Conservation (phyloP, 2,888 invertebrate genomes). For the Hypselothyrea guttata region DNA sequence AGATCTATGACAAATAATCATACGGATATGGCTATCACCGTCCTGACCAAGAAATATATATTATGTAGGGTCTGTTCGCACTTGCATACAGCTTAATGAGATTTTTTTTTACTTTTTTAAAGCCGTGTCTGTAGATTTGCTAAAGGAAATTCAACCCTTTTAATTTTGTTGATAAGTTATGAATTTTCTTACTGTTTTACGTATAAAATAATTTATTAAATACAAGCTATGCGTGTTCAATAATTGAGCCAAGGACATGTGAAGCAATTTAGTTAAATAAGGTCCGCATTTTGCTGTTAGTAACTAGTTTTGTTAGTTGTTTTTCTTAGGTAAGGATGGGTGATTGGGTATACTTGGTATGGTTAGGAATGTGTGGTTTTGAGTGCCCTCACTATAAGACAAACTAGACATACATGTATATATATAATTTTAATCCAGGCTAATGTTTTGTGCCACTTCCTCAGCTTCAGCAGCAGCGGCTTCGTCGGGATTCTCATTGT, state of each 20-base stretch:
- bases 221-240: conserved; percentile 33
- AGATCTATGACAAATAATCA: too few species aligned
- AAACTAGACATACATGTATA: background rate
- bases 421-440: conserved; percentile 30
- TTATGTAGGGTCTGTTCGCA: too few species aligned
- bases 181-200: background rate
- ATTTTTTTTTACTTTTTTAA: too few species aligned
- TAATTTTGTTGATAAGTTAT: too few species aligned
- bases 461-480: conserved; percentile 44
- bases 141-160: too few species aligned
- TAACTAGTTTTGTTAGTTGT: conserved; percentile 37
- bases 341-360: conserved; percentile 10
- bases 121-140: too few species aligned
- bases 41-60: too few species aligned
- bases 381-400: conserved; percentile 23
- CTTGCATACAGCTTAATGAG: too few species aligned
- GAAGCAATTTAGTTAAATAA: conserved; percentile 20
- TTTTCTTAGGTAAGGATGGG: conserved; percentile 7
- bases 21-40: too few species aligned
- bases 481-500: conserved; percentile 80
- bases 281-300: conserved; percentile 32
- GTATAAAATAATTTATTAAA: conserved; percentile 49
- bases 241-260: background rate
- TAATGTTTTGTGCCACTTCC: conserved; percentile 23
- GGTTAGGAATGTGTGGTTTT: conserved; percentile 49